These are phyloP conservation scores for Drosophila kambysellisi DNA, from an alignment of 2,888 invertebrate genomes.

Conservation along the genomic window DNA sequence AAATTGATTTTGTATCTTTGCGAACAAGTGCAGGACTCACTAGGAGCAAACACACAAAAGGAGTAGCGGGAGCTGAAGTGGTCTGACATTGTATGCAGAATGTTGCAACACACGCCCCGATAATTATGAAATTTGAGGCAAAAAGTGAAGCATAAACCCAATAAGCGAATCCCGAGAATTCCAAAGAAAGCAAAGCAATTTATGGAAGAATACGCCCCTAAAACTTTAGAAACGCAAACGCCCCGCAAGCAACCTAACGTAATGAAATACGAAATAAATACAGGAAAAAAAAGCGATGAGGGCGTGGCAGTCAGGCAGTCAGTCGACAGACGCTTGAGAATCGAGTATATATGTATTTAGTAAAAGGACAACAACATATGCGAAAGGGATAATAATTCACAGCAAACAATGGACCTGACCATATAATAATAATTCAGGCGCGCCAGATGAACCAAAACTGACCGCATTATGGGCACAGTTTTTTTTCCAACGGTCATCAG, in stretches of 20 bases:
- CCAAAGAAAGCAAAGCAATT: conserved; percentile 74
- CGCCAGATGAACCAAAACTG: conserved; percentile 64
- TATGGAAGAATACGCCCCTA: conserved; percentile 67
- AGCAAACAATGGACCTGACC: conserved; percentile 54
- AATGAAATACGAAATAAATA: conserved; percentile 22
- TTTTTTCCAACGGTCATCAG: conserved; percentile 33
- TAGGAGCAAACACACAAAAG: conserved; percentile 10
- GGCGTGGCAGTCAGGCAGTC: conserved; percentile 47
- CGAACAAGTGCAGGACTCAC: conserved; percentile 53
- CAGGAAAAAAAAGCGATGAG: conserved; percentile 7
- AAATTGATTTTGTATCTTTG: conserved; percentile 72
- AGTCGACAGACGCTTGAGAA: conserved; percentile 42
- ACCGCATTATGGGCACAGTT: conserved; percentile 53
- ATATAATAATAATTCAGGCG: conserved; percentile 59
- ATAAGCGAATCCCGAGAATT: conserved; percentile 50
- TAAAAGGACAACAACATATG: conserved; percentile 72
- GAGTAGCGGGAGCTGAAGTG: background rate
- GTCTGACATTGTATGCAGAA: conserved; percentile 40
- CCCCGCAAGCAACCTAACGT: conserved; percentile 24
- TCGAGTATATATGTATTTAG: conserved; percentile 14
- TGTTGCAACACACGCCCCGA: conserved; percentile 67
- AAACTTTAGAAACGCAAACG: conserved; percentile 62
- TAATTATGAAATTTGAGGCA: conserved; percentile 74
- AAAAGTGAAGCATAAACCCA: conserved; percentile 44
- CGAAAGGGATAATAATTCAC: conserved; percentile 77